Base-by-base conservation (phyloP, 2,113 vertebrate genomes). In the Pimephales promelas region DNA sequence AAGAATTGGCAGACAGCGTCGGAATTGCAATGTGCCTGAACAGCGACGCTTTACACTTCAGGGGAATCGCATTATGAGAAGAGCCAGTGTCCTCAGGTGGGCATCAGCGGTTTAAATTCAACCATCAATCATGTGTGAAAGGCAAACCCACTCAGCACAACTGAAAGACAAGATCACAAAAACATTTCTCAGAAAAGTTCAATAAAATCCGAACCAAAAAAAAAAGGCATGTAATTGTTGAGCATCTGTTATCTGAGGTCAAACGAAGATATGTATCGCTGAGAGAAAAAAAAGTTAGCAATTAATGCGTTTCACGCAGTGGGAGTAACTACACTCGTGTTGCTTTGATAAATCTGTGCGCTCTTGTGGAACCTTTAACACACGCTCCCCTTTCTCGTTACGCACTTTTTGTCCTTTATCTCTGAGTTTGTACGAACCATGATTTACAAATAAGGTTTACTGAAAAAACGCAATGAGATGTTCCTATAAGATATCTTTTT, bases 401-500 rank as follows among this genome's bases (percentile, higher is more conserved):
- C 9, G 1, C 36, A 28, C 24, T 74, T 77, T 85, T 64, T 62
- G 74, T 81, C 64, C 79, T 84, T 84, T 79, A 74, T 84, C 66
- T 57, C 59, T 11, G 9, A 81, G 28, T 84, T 81, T 62, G 49
- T 14, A 26, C 68, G 71, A 81, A 61, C 52, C 81, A 14, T 73
- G 85, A 57, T 71, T 86, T 85, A 71, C 84, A 81, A 85, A 87
- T 78, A 85, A 84, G 81, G 86, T 79, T 87, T 79, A 62, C 72
- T 85, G 83, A 79, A 84, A 87, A 70, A 83, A 62, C 61, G 59
- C 68, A 86, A 70, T 71, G 68, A 64, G 84, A 86, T 85, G 82
- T 85, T 79, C 84, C 82, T 79, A 70, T 87, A 84, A 88, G 86
- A 88, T 86, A 89, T 76, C 83, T 78, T 66, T 82, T 82, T 83